Conservation (phyloP, 2,888 invertebrate genomes). For the Heterodera filipjevi region DNA sequence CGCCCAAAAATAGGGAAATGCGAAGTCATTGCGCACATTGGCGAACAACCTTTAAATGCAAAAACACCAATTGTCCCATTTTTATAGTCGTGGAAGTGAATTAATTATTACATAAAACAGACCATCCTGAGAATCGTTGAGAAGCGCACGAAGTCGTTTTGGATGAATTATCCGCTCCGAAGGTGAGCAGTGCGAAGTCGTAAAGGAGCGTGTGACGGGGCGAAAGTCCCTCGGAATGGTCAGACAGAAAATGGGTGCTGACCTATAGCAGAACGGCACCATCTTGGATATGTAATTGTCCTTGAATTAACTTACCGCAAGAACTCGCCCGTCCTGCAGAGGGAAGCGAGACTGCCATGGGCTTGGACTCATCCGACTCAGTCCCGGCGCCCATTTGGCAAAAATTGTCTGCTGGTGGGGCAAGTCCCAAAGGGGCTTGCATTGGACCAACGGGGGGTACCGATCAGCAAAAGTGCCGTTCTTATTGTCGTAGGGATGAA, state of each 20-base stretch:
- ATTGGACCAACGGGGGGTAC: conserved; percentile 31
- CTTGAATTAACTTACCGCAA: conserved; percentile 34
- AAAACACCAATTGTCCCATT: no score
- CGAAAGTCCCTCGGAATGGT: conserved; percentile 38
- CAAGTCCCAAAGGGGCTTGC: conserved; percentile 61
- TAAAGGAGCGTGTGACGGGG: conserved; percentile 38
- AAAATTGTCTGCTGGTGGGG: conserved; percentile 8
- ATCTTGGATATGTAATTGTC: neutral
- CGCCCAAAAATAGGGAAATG: conserved; percentile 39
- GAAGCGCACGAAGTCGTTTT: neutral
- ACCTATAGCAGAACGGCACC: conserved; percentile 43
- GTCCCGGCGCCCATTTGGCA: conserved; percentile 35
- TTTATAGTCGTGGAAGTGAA: no score
- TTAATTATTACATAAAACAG: no score
- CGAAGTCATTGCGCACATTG: conserved; percentile 29
- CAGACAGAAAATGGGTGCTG: conserved; percentile 47
- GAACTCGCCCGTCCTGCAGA: conserved; percentile 41
- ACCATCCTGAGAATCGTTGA: conserved; percentile 32
- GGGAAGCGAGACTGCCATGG: conserved; percentile 57
- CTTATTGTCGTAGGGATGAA: neutral
- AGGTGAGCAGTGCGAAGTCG: conserved; percentile 33
- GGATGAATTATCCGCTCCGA: conserved; percentile 16
- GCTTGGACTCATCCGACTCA: conserved; percentile 47
- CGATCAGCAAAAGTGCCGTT: neutral
- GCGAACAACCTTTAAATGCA: conserved; percentile 23